These are phyloP conservation scores for Macaria notata DNA, from an alignment of 2,888 invertebrate species.

Conservation along the genomic window DNA sequence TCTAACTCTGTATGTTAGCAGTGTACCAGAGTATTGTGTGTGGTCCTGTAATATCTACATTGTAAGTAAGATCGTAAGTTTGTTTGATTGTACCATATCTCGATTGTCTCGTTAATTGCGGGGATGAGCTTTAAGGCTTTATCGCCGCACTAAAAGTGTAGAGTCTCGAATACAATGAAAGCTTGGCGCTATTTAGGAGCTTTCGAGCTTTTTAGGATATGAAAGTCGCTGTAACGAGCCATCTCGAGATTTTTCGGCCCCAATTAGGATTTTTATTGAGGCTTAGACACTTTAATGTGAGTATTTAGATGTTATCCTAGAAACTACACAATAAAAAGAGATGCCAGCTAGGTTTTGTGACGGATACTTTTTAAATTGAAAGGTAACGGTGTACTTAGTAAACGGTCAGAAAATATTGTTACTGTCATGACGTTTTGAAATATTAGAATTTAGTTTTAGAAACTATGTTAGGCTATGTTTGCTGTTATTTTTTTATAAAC, in stretches of 20 bases:
- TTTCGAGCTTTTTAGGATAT: not conserved
- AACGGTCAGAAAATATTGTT: too few relatives aligned
- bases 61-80: constrained; percentile 12
- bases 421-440: too few relatives aligned
- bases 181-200: not conserved
- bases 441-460: too few relatives aligned
- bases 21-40: constrained; percentile 18
- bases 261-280: not conserved
- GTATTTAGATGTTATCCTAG: not conserved
- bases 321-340: not conserved
- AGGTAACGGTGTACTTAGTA: too few relatives aligned
- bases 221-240: not conserved
- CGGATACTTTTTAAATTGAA: too few relatives aligned
- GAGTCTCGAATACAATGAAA: constrained; percentile 2
- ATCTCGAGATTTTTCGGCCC: not conserved
- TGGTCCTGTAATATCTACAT: constrained; percentile 29
- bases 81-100: constrained; percentile 11
- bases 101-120: constrained; percentile 17
- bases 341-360: not conserved
- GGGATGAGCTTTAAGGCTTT: constrained; percentile 7
- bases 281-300: not conserved
- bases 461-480: too few relatives aligned
- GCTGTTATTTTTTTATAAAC: too few relatives aligned
- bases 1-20: too few relatives aligned
- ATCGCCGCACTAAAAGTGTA: constrained; percentile 8